phyloP scores from a whole-genome alignment of 2,113 vertebrate species.

The Phylloscopus trochiloides region DNA sequence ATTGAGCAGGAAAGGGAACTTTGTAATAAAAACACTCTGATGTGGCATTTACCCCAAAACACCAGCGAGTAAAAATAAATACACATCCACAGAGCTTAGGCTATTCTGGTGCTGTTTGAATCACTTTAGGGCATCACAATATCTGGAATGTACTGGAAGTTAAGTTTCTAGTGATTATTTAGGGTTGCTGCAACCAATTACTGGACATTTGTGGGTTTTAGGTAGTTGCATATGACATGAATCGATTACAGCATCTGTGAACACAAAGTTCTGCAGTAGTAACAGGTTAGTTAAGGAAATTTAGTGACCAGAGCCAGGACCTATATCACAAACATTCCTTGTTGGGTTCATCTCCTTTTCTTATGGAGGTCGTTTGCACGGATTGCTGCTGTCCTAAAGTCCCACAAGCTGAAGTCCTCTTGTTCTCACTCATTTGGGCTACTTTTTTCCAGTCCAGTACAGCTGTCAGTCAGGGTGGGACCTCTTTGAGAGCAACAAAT shows the following conservation, averaged over 20 bases:
- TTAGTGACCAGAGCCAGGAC: background rate
- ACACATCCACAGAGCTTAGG: background rate
- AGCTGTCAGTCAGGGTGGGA: constrained; percentile 41
- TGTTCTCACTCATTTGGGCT: constrained; percentile 50
- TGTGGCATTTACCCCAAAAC: constrained; percentile 33
- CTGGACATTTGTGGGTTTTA: background rate
- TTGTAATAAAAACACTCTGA: constrained; percentile 51
- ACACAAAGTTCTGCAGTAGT: background rate
- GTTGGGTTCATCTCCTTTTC: background rate
- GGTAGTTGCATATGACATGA: fast-evolving
- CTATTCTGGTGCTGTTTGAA: background rate
- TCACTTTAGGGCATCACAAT: background rate
- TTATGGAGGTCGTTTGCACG: background rate
- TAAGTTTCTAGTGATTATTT: background rate
- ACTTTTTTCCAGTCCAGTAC: constrained; percentile 49
- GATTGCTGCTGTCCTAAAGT: constrained; percentile 35
- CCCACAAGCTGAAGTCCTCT: constrained; percentile 5
- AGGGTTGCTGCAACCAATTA: background rate
- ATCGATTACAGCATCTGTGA: background rate
- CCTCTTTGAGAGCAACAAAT: constrained; percentile 69
- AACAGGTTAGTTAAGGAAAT: background rate
- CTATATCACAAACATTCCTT: background rate
- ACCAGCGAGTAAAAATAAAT: constrained; percentile 38
- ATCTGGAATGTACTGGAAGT: background rate
- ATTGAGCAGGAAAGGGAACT: constrained; percentile 39